Evolutionary conservation across 1,140 invertebrate species (phyloP), one percentile per base, ranked within the genome.

Genomic region (Macrobrachium nipponense): DNA sequence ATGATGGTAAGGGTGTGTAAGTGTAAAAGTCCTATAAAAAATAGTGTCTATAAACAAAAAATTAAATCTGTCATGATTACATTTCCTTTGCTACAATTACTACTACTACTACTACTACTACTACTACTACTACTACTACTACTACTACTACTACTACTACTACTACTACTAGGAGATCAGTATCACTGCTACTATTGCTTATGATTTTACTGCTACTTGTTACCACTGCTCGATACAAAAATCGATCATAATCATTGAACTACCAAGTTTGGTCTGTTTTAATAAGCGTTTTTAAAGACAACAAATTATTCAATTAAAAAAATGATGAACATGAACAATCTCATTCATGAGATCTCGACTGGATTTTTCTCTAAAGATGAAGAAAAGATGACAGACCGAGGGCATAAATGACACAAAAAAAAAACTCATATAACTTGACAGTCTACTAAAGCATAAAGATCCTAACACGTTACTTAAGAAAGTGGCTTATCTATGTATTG

Each of bases 71-170:
- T 23, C 5, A 58, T 6, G n/a, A 62, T 43, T 61, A 36, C 10
- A 36, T 36, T 64, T 3, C 51, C 61, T 12, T 5, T 79, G 17
- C 20, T 66, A 62, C n/a, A 66, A 12, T 20, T 23, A 17, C 58
- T 14, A 8, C 23, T 62, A 15, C 20, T 44, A 66, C 0, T 80
- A 44, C 36, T 58, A 58, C 15, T 51, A 76, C 43, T 76, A 75
- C 73, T 75, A 75, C 73, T 75, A 17, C 73, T 15, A 75, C 73
- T 75, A 75, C 73, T 44, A 75, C 43, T 43, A 43, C 73, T 75
- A 44, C 73, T 75, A 75, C 23, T 51, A 44, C 73, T 75, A 75
- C 73, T 51, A 75, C 36, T 43, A 75, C 73, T 75, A 75, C 36
- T 75, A 76, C 11, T 58, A 76, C 14, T 76, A 76, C 27, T 76